Evolutionary conservation across 2,113 vertebrate species (phyloP), one percentile per base, ranked within the genome.

Genomic region (Benitochromis conjunctus): DNA sequence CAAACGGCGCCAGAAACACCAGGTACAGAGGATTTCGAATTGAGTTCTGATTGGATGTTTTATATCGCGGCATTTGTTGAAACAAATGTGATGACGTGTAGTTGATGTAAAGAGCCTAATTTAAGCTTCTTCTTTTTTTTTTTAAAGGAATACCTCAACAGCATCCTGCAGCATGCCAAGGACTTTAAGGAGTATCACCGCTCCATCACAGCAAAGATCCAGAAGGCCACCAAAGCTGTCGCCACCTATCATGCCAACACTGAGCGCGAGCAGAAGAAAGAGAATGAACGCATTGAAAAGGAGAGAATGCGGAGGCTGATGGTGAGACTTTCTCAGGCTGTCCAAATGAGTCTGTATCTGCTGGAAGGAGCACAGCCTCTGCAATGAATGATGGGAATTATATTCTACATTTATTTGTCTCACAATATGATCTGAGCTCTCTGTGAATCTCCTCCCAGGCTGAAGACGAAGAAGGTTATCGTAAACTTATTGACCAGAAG

Each of bases 141-240:
- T 53, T 26, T 21, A 31, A 18, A 99, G 98, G 98, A 99, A 95
- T 99, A 99, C 97, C 98, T 99, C 96, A 99, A 99, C 81, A 99
- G 98, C 96, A 99, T 99, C 82, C 96, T 99, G 56, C 98, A 99
- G 92, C 98, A 99, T 2, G 98, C 98, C 74, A 99, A 99, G 94
- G 98, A 99, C 85, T 99, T 99, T 91, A 99, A 99, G 91, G 98
- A 99, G 31, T 99, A 98, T 90, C 98, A 99, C 81, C 97, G 98
- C 53, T 98, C 98, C 0, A 98, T 99, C 91, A 98, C 97, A 0
- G 98, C 97, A 1, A 99, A 99, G 87, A 96, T 99, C 85, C 98
- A 99, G 90, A 99, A 99, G 88, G 96, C 98, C 80, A 99, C 98
- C 38, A 99, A 99, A 95, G 98, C 98, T 0, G 98, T 99, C 90